Base-by-base conservation (phyloP, 2,113 vertebrate genomes). In the Carassius gibelio region DNA sequence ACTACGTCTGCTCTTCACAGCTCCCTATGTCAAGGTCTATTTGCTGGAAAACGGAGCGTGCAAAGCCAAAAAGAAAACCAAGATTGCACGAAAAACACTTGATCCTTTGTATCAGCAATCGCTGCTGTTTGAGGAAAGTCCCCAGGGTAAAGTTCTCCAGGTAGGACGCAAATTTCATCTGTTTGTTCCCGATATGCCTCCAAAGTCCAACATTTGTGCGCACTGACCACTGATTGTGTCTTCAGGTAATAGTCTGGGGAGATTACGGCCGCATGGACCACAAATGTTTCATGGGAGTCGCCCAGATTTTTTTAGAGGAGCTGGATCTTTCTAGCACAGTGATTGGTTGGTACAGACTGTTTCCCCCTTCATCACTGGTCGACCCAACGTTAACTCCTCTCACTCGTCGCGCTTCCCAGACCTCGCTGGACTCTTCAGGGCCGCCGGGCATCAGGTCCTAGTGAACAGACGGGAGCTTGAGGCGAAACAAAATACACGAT, bases 1-100 rank as follows among this genome's bases (percentile, higher is more conserved):
- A 76, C 10, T 34, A 36, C 42, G 14, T 75, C 71, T 21, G 76
- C 72, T 59, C 91, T 87, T 87, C 92, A 75, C 91, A 99, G 98
- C 98, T 92, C 98, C 98, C 0, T 99, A 99, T 34, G 98, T 99
- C 87, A 99, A 99, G 94, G 98, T 99, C 7, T 99, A 99, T 90
- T 94, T 99, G 92, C 93, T 99, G 94, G 98, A 99, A 92, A 98
- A 96, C 62, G 98, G 98, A 88, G 93, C 94, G 78, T 99, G 97
- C 88, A 96, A 99, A 96, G 97, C 98, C 93, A 99, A 99, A 95
- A 99, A 99, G 95, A 99, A 99, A 96, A 99, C 98, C 85, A 98
- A 99, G 94, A 99, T 99, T 94, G 97, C 98, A 90, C 94, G 98
- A 87, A 99, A 99, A 95, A 99, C 98, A 21, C 96, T 99, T 59